These are phyloP conservation scores for Tauraco hartlaubi DNA, from an alignment of 2,797 vertebrate genomes.

Conservation along the genomic window DNA sequence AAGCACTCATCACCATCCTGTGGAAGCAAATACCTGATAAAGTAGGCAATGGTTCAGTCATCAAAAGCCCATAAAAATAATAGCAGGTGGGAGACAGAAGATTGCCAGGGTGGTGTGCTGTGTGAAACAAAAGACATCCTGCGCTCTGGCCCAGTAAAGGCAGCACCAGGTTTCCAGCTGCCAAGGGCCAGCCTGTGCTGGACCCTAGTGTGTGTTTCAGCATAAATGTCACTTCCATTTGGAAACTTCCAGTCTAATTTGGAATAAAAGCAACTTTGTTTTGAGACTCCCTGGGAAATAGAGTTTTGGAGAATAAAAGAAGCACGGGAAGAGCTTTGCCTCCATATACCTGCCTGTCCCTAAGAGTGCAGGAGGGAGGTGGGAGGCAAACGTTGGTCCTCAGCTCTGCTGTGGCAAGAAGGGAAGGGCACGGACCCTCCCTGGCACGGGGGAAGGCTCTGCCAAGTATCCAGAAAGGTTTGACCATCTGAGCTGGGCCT, in stretches of 20 bases:
- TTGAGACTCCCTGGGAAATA: not conserved
- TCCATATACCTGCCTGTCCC: not conserved
- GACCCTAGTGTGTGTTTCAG: not conserved
- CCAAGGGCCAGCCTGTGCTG: not conserved
- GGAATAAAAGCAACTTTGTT: not conserved
- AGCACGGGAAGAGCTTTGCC: not conserved
- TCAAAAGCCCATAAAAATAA: not conserved
- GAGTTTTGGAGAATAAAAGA: not conserved
- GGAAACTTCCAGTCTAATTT: not conserved
- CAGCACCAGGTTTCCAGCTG: not conserved
- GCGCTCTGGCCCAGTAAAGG: not conserved
- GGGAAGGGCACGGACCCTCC: not conserved
- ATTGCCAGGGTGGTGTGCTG: not conserved
- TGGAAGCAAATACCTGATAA: not conserved
- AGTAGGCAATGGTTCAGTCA: not conserved
- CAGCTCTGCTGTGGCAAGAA: not conserved
- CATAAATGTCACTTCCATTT: not conserved
- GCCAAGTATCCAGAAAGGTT: not conserved
- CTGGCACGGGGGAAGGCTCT: not conserved
- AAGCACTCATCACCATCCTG: rapidly evolving
- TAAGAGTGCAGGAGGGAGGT: not conserved
- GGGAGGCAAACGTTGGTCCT: not conserved
- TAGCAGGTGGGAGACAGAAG: not conserved
- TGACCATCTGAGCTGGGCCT: not conserved
- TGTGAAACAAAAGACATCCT: not conserved